Percentiles rank a stretch among this genome's conserved stretches.
Conservation (phyloP, 2,797 vertebrate genomes). For the Cephalopachus bancanus region DNA sequence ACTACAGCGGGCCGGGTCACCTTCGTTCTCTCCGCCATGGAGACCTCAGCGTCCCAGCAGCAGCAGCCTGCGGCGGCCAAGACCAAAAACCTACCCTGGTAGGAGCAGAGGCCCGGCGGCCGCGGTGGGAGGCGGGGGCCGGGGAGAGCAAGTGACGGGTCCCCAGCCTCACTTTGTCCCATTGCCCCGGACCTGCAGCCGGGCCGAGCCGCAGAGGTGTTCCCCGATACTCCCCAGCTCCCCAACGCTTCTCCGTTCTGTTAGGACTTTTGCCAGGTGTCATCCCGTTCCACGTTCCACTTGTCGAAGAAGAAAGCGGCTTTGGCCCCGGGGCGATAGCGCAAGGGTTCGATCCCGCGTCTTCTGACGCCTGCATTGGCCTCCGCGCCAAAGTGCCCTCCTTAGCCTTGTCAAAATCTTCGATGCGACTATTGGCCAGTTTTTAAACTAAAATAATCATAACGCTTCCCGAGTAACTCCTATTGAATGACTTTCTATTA, state of each 20-base stretch:
- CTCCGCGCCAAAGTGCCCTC: background rate
- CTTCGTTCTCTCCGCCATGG: slow-evolving; percentile 84
- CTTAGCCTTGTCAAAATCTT: background rate
- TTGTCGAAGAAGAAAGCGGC: background rate
- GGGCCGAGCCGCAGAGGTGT: background rate
- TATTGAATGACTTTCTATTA: background rate
- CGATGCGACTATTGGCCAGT: background rate
- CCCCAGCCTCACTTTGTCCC: background rate
- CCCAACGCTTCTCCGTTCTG: background rate
- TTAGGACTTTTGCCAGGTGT: background rate
- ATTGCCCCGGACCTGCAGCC: background rate
- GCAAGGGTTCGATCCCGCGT: background rate
- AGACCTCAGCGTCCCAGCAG: slow-evolving; percentile 78
- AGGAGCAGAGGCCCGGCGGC: slow-evolving; percentile 77
- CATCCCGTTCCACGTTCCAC: background rate
- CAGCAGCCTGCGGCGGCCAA: slow-evolving; percentile 76
- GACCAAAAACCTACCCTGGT: slow-evolving; percentile 94
- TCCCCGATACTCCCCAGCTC: background rate
- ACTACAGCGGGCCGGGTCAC: accelerated
- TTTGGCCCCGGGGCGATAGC: background rate
- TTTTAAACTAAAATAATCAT: background rate
- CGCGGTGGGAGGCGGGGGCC: background rate
- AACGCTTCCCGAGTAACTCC: background rate
- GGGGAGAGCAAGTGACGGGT: accelerated
- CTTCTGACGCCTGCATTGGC: background rate